Evolutionary conservation across 2,888 invertebrate genomes (phyloP), one percentile per base, ranked within the genome.

Genomic region (Abscondita cerata): DNA sequence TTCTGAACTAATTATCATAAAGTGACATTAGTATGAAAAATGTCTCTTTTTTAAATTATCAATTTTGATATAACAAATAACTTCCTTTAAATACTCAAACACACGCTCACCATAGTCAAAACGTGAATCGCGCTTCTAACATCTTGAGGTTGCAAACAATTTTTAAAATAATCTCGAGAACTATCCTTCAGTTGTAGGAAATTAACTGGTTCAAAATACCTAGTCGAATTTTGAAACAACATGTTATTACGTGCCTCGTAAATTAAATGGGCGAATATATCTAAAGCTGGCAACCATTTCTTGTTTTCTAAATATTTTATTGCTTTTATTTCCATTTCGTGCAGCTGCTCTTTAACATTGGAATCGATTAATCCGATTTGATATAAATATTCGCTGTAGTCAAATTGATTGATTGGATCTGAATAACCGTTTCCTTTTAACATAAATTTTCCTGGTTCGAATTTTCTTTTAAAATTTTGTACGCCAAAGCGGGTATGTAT

Each of bases 341-440:
- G 81, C 73, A 91, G 89, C 19, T 82, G 62, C 31, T 82, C 75
- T 50, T 83, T 83, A 9, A n/a, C 87, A 69, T 86, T 85, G 69
- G 80, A 79, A 73, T 88, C 88, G 55, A 88, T 78, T 6, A 89
- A 80, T 1, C 91, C 91, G 54, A 88, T 78, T 74, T 90, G 89
- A 72, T 89, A 89, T 50, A 92, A 82, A 76, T 90, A 91, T 72
- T 89, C 87, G 1, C 89, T 86, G 73, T 91, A 91, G 0, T 86
- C 76, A 8, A 90, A 73, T 76, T 91, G 91, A 76, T 90, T 86
- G 57, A 84, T 81, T 0, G 91, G 91, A 78, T 92, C 92, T 52
- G 87, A 86, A 0, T 89, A 77, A 0, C 91, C 91, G 76, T 91
- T 90, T 0, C 91, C 92, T 77, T 85, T 84, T 41, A 86, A 76